Conservation (phyloP, 2,888 invertebrate genomes). For the Drosophila phalerata region DNA sequence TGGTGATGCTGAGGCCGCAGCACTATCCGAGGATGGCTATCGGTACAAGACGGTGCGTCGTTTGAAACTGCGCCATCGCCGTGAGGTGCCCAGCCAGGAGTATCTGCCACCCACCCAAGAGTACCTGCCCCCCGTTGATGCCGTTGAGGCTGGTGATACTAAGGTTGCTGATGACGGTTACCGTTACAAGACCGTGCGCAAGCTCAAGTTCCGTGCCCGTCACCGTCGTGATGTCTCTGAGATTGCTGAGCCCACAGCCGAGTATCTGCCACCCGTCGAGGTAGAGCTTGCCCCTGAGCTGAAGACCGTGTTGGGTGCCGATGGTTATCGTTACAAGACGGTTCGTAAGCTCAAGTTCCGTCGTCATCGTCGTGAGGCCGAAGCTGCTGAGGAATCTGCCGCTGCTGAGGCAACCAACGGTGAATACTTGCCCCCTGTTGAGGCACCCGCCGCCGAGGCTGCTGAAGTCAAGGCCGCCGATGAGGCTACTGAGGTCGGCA, state of each 20-base stretch:
- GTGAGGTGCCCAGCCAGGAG: slow-evolving; percentile 77
- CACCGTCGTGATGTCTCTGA: slow-evolving; percentile 84
- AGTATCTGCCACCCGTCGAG: slow-evolving; percentile 77
- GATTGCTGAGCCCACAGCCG: slow-evolving; percentile 69
- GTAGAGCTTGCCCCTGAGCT: slow-evolving; percentile 80
- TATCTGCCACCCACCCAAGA: slow-evolving; percentile 82
- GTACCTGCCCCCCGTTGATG: slow-evolving; percentile 78
- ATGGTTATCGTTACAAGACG: slow-evolving; percentile 80
- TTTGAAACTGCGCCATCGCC: slow-evolving; percentile 77
- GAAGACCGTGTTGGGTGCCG: slow-evolving; percentile 76
- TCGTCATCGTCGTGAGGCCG: slow-evolving; percentile 81
- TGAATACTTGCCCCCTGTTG: slow-evolving; percentile 80
- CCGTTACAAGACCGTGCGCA: slow-evolving; percentile 84
- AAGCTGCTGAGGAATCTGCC: slow-evolving; percentile 52
- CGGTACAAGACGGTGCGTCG: slow-evolving; percentile 79
- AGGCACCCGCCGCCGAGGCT: slow-evolving; percentile 48
- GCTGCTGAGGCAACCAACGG: slow-evolving; percentile 63
- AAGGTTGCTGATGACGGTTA: slow-evolving; percentile 83
- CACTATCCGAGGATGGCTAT: slow-evolving; percentile 77
- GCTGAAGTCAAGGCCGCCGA: slow-evolving; percentile 57
- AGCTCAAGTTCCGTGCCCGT: slow-evolving; percentile 80
- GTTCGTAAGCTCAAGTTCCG: slow-evolving; percentile 75
- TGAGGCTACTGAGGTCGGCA: slow-evolving; percentile 80
- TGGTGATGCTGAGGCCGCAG: slow-evolving; percentile 61
- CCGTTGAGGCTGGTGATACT: slow-evolving; percentile 65